Evolutionary conservation across 2,797 vertebrate species (phyloP).

Genomic region (Bradypodion pumilum): DNA sequence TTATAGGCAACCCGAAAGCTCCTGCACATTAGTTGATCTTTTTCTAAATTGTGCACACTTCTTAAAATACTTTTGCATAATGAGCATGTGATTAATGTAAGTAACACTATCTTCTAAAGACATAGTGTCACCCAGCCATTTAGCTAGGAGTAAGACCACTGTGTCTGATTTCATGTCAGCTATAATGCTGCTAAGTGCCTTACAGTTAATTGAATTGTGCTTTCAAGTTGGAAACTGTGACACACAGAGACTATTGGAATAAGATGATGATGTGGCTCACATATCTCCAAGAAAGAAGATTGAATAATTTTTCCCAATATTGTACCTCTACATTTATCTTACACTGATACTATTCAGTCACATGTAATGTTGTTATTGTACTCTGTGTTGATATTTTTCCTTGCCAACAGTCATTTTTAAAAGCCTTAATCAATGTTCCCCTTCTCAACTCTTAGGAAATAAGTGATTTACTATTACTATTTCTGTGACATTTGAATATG

Average conservation of each 20-base stretch:
- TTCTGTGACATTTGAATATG: not conserved
- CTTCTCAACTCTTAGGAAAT: not conserved
- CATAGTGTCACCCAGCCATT: not conserved
- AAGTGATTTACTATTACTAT: not conserved
- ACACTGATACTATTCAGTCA: not conserved
- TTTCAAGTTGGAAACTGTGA: slow-evolving; percentile 28
- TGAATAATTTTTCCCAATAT: not conserved
- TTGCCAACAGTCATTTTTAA: not conserved
- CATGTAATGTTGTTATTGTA: slow-evolving; percentile 33
- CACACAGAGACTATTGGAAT: slow-evolving; percentile 2
- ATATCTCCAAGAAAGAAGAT: slow-evolving; percentile 31
- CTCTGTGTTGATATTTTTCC: not conserved
- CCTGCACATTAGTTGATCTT: not conserved
- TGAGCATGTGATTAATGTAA: not conserved
- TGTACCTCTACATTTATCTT: slow-evolving; percentile 24
- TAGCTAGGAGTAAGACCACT: not conserved
- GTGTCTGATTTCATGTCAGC: not conserved
- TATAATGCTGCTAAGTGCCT: slow-evolving; percentile 29
- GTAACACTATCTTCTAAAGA: not conserved
- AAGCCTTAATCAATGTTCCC: not conserved
- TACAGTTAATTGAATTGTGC: slow-evolving; percentile 31
- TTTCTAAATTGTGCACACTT: not conserved
- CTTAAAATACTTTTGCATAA: not conserved
- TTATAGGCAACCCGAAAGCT: not conserved
- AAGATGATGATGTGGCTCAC: slow-evolving; percentile 17